Conservation (phyloP, 2,113 vertebrate genomes). For the Ranitomeya variabilis region DNA sequence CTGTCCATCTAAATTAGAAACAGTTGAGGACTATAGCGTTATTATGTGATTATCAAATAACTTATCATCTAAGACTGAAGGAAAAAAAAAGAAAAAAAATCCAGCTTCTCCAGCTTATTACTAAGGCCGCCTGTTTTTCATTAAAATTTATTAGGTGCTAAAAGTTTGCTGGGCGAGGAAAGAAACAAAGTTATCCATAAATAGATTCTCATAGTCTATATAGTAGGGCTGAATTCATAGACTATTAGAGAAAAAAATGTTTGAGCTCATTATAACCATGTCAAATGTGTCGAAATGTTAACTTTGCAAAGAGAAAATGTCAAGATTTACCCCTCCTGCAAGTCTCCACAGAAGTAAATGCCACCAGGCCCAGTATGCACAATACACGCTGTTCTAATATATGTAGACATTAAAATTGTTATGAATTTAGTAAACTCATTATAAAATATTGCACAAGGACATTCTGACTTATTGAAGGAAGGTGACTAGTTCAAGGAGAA, state of each 20-base stretch:
- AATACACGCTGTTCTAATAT: no score
- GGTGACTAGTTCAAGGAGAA: no score
- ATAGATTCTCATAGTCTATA: slow-evolving; percentile 24
- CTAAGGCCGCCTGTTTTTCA: slow-evolving; percentile 27
- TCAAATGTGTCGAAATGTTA: not conserved
- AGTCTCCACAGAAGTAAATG: no score
- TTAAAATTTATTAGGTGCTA: slow-evolving; percentile 50
- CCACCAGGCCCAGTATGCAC: no score
- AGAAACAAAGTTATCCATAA: slow-evolving; percentile 30
- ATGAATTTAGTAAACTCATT: no score
- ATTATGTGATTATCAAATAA: not conserved
- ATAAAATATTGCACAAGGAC: no score
- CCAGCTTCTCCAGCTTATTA: slow-evolving; percentile 29
- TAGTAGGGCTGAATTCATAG: not conserved
- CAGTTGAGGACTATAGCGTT: not conserved
- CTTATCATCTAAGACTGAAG: slow-evolving; percentile 6
- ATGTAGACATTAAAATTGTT: no score
- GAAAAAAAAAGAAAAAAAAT: slow-evolving; percentile 2
- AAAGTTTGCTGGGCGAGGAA: slow-evolving; percentile 25
- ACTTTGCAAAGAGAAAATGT: not conserved
- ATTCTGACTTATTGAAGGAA: no score
- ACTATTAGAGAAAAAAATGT: not conserved
- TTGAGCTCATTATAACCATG: slow-evolving; percentile 15
- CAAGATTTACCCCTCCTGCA: not conserved
- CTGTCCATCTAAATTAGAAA: not conserved